Evolutionary conservation across 2,888 invertebrate species (phyloP).

Genomic region (Pollenia amentaria): DNA sequence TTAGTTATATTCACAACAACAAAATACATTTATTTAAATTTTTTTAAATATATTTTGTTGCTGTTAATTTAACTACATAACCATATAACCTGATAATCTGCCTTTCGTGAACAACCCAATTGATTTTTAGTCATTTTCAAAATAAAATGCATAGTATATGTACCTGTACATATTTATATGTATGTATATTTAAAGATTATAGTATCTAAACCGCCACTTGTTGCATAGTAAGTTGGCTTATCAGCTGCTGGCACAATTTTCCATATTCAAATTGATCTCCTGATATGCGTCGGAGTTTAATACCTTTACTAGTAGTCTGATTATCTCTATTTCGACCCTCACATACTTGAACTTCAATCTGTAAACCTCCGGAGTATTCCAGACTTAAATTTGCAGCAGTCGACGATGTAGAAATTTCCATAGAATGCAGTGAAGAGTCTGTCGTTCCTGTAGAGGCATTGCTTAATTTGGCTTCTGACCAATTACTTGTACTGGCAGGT

Average conservation of each 20-base stretch:
- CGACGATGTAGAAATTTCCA: conserved; percentile 64
- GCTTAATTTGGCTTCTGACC: conserved; percentile 76
- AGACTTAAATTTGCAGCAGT: conserved; percentile 87
- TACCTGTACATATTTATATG: background rate
- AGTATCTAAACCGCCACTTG: conserved; percentile 79
- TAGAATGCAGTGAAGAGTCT: conserved; percentile 63
- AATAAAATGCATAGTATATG: background rate
- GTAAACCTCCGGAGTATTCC: conserved; percentile 93
- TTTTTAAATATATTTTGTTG: no score
- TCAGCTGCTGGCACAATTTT: conserved; percentile 94
- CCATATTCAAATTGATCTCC: conserved; percentile 95
- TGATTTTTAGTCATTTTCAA: no score
- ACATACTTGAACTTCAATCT: conserved; percentile 93
- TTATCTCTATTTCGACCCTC: conserved; percentile 87
- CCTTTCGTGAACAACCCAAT: no score
- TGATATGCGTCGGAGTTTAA: conserved; percentile 94
- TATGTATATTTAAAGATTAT: conserved; percentile 13
- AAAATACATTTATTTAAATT: no score
- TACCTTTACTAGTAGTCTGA: conserved; percentile 88
- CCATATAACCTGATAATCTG: no score
- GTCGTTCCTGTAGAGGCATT: conserved; percentile 77
- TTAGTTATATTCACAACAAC: no score
- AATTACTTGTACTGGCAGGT: conserved; percentile 53
- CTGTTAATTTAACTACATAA: no score
- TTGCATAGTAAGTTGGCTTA: conserved; percentile 93